Evolutionary conservation across 2,797 vertebrate genomes (phyloP).

Genomic region (Chelon auratus): DNA sequence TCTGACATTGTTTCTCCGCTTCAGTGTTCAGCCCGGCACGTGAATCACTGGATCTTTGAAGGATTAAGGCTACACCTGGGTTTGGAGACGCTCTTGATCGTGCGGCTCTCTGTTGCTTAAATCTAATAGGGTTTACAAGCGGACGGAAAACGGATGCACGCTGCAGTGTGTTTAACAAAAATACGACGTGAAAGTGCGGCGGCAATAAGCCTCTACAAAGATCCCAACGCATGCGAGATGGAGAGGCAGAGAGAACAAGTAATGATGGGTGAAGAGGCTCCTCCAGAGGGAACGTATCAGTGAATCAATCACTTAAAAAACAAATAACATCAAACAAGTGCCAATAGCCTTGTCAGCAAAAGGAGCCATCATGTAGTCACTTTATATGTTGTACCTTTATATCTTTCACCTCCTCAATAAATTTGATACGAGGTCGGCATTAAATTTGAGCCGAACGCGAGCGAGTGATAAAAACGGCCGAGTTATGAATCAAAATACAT

Average conservation of each 20-base stretch:
- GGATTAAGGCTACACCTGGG: slow-evolving; percentile 33
- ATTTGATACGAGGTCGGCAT: slow-evolving; percentile 66
- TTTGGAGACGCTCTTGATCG: slow-evolving; percentile 25
- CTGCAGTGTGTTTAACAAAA: slow-evolving; percentile 20
- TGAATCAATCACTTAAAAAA: slow-evolving; percentile 79
- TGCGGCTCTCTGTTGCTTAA: slow-evolving; percentile 16
- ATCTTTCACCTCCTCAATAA: slow-evolving; percentile 74
- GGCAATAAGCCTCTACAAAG: neutral
- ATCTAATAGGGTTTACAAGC: slow-evolving; percentile 14
- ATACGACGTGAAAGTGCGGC: neutral
- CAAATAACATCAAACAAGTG: slow-evolving; percentile 72
- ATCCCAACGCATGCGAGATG: slow-evolving; percentile 3
- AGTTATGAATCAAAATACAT: slow-evolving; percentile 74
- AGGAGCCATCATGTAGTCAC: slow-evolving; percentile 65
- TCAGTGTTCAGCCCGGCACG: slow-evolving; percentile 2
- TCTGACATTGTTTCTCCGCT: slow-evolving; percentile 54
- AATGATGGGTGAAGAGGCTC: slow-evolving; percentile 11
- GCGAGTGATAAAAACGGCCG: slow-evolving; percentile 64
- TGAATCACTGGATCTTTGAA: slow-evolving; percentile 25
- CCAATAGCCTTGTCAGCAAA: slow-evolving; percentile 75
- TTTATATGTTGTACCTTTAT: slow-evolving; percentile 62
- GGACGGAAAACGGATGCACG: neutral
- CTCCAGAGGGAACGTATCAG: slow-evolving; percentile 31
- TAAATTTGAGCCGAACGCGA: slow-evolving; percentile 72
- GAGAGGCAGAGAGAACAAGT: slow-evolving; percentile 15